phyloP scores from a whole-genome alignment of 2,113 vertebrate species.

The Phalacrocorax pelagicus region DNA sequence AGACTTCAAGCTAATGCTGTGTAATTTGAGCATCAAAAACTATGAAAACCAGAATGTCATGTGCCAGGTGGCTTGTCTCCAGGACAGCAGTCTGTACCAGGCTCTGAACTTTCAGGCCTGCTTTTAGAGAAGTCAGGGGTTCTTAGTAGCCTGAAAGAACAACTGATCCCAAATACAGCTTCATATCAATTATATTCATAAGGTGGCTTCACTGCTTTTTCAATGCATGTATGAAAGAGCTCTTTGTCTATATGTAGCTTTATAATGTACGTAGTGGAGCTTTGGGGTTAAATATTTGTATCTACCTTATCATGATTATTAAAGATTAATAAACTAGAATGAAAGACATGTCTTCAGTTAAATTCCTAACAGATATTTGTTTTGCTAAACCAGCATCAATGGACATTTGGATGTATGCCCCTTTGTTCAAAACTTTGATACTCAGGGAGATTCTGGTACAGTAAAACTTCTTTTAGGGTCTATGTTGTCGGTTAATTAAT shows the following conservation, averaged over 20 bases:
- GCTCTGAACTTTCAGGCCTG: not conserved
- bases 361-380: not conserved
- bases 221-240: not conserved
- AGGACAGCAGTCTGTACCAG: not conserved
- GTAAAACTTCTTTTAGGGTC: not conserved
- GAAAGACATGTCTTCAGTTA: not conserved
- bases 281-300: not conserved
- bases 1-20: not conserved
- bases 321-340: not conserved
- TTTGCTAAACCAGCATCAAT: not conserved
- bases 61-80: not conserved
- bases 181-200: not conserved
- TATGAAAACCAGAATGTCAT: not conserved
- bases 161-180: not conserved
- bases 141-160: not conserved
- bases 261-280: not conserved
- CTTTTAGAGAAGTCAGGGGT: not conserved
- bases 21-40: not conserved
- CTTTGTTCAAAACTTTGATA: not conserved
- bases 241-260: not conserved
- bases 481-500: not conserved
- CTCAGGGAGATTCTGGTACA: not conserved
- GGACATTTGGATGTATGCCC: not conserved
- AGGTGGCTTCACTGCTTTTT: not conserved
- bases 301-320: not conserved